Evolutionary conservation across 1,140 invertebrate genomes (phyloP), one percentile per base, ranked within the genome.

Genomic region (Musca domestica): DNA sequence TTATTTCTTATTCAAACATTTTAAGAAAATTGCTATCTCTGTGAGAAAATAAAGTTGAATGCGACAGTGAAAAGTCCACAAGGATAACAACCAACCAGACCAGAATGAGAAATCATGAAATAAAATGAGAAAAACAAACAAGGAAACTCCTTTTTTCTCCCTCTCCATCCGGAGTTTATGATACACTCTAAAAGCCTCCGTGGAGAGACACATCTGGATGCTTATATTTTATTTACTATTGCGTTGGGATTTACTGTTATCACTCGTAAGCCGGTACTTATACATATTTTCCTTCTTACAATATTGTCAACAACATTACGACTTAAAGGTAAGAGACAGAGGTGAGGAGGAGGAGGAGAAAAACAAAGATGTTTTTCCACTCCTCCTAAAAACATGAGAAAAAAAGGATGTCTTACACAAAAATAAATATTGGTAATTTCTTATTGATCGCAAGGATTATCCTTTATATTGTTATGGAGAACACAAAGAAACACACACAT

Each of bases 391-490:
- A 25, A 10, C 0, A 54, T 7, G 17, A 58, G 0, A n/a, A 34
- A 20, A 7, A 17, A 41, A 10, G 58, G 51, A 30, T 77, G 75
- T 78, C 74, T 76, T 78, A 76, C 79, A 71, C n/a, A 71, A 79
- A 76, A 79, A 75, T 79, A 79, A 79, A 79, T 79, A 79, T 79
- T 79, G 77, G 74, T 79, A 79, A 79, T 77, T 79, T 79, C 79
- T 79, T 76, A 78, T 76, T 64, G 63, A 47, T 48, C 20, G 17
- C 22, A 15, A 23, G 41, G 20, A 64, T 47, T 64, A 61, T 61
- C 56, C 56, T 19, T 51, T 22, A 51, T 51, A 41, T 41, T 41
- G 34, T 41, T 9, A 41, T 2, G 34, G 12, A 41, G 12, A 2
- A 5, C 12, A n/a, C n/a, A 41, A 41, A 12, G 34, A 41, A 41